Percentiles rank a stretch among this genome's conserved stretches.
Evolutionary conservation across 2,113 vertebrate genomes (phyloP).

Genomic region (Gadus macrocephalus): DNA sequence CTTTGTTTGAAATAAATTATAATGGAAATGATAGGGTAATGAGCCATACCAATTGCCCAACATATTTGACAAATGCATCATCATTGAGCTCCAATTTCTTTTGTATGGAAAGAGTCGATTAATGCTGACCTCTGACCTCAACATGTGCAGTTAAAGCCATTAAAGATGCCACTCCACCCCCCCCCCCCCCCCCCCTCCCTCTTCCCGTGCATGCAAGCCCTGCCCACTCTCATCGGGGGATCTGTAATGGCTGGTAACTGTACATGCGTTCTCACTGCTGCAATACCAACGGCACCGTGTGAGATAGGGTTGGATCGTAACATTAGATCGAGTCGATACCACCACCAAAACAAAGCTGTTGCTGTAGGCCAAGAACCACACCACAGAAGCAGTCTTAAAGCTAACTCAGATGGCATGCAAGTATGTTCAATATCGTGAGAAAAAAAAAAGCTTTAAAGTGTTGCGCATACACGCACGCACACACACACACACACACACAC

Average conservation of each 20-base stretch:
- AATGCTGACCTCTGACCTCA: too few species aligned
- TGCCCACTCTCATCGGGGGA: too few species aligned
- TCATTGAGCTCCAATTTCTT: too few species aligned
- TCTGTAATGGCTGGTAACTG: neutral
- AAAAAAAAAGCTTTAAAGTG: slow-evolving; percentile 17
- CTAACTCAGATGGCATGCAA: slow-evolving; percentile 53
- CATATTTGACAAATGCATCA: too few species aligned
- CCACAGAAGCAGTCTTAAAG: slow-evolving; percentile 37
- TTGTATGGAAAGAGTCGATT: too few species aligned
- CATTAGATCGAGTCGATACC: too few species aligned
- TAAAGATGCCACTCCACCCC: slow-evolving; percentile 20
- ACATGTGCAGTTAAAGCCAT: slow-evolving; percentile 14
- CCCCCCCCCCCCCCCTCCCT: neutral
- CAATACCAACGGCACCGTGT: too few species aligned
- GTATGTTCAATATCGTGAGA: slow-evolving; percentile 22
- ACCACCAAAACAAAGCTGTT: slow-evolving; percentile 21
- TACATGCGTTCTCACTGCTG: too few species aligned
- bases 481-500: slow-evolving; percentile 19
- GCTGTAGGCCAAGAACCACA: slow-evolving; percentile 32
- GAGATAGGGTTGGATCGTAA: too few species aligned
- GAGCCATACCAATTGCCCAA: too few species aligned
- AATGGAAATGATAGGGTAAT: too few species aligned
- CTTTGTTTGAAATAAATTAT: too few species aligned
- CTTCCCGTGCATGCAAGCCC: neutral
- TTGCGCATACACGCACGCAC: slow-evolving; percentile 14